These are phyloP conservation scores for Habropoda laboriosa DNA, from an alignment of 1,140 invertebrate genomes.

Conservation along the genomic window DNA sequence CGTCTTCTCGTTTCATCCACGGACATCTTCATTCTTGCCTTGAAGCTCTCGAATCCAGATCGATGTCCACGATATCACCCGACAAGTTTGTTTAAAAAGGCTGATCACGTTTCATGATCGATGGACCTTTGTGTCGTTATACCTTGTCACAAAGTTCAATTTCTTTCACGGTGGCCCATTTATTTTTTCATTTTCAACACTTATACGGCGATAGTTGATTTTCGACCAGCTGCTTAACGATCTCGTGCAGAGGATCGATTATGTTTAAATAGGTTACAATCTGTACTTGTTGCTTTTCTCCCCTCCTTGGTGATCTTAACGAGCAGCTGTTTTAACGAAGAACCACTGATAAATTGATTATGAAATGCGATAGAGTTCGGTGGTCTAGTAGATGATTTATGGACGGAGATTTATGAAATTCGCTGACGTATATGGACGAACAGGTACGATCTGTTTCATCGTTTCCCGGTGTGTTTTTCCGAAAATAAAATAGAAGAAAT, in stretches of 20 bases:
- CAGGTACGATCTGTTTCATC: background rate
- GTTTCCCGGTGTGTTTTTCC: background rate
- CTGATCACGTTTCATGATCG: background rate
- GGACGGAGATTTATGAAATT: background rate
- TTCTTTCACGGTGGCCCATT: background rate
- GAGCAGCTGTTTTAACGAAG: background rate
- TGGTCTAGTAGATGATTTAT: background rate
- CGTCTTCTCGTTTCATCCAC: background rate
- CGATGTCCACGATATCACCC: background rate
- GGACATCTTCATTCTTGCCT: background rate
- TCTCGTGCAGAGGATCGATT: background rate
- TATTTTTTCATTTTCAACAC: background rate
- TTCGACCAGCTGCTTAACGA: background rate
- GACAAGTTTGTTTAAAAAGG: background rate
- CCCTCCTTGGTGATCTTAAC: background rate
- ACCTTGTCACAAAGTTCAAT: constrained; percentile 12
- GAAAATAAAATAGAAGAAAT: background rate
- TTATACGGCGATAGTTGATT: background rate
- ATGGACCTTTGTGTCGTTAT: background rate
- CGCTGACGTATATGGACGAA: background rate
- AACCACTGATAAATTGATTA: background rate
- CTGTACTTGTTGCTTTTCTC: background rate
- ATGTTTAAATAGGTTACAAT: background rate
- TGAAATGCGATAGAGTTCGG: background rate
- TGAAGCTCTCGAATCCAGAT: background rate